A percentile compares a stretch with the other conserved stretches of the same genome.
phyloP scores from a whole-genome alignment of 1,140 invertebrate species.

The Sinonovacula constricta region DNA sequence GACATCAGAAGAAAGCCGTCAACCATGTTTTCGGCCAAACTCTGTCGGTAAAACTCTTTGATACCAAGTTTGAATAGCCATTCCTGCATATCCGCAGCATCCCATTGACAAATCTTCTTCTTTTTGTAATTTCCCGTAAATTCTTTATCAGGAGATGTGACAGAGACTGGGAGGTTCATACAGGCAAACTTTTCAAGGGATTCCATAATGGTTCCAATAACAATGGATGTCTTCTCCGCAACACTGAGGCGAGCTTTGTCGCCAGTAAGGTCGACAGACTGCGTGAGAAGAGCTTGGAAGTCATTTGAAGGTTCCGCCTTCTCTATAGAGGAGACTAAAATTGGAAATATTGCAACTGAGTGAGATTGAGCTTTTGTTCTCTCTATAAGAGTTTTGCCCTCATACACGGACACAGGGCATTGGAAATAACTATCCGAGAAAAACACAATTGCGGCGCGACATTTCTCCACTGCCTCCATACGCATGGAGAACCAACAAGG shows the following conservation, averaged over 20 bases:
- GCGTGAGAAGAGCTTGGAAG: constrained; percentile 60
- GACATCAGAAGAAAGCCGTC: constrained; percentile 78
- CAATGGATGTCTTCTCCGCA: constrained; percentile 76
- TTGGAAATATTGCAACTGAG: constrained; percentile 70
- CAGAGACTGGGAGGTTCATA: constrained; percentile 63
- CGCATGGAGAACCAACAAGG: constrained; percentile 75
- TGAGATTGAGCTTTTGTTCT: constrained; percentile 61
- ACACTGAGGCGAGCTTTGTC: constrained; percentile 66
- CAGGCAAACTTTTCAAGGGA: constrained; percentile 73
- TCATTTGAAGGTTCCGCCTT: constrained; percentile 71
- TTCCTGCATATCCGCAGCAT: constrained; percentile 73
- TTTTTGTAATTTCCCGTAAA: constrained; percentile 76
- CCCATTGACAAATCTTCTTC: constrained; percentile 77
- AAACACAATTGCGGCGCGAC: constrained; percentile 72
- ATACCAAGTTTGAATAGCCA: constrained; percentile 76
- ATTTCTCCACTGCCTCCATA: constrained; percentile 76
- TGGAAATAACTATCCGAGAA: constrained; percentile 75
- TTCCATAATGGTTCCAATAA: constrained; percentile 74
- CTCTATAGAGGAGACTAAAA: constrained; percentile 66
- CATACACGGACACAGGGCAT: constrained; percentile 76
- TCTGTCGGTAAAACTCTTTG: constrained; percentile 77
- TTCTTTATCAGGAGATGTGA: constrained; percentile 66
- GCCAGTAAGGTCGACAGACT: constrained; percentile 69
- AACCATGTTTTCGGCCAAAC: constrained; percentile 75
- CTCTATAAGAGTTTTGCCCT: constrained; percentile 74